Evolutionary conservation across 2,888 invertebrate genomes (phyloP).

Genomic region (Ectropis crepuscularia): DNA sequence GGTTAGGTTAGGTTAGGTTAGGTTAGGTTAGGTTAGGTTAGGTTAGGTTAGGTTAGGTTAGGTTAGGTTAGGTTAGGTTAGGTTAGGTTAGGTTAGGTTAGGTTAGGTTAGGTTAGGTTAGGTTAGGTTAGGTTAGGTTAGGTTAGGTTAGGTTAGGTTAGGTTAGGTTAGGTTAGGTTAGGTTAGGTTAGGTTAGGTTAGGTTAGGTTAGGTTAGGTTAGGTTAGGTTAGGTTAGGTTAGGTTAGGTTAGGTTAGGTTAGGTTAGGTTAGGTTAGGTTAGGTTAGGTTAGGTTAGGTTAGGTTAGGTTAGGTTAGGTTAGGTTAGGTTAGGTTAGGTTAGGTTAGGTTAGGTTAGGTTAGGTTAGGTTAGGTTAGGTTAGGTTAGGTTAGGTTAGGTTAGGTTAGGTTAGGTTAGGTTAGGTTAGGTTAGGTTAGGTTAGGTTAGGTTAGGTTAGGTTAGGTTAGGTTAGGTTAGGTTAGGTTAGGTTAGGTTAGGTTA

Average conservation of each 20-base stretch:
- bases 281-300: slow-evolving; percentile 34
- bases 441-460: too few relatives aligned
- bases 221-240: slow-evolving; percentile 45
- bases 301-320: slow-evolving; percentile 13
- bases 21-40: slow-evolving; percentile 44
- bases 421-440: slow-evolving; percentile 8
- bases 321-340: slow-evolving; percentile 16
- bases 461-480: too few relatives aligned
- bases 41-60: slow-evolving; percentile 47
- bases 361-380: slow-evolving; percentile 11
- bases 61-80: slow-evolving; percentile 44
- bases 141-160: slow-evolving; percentile 46
- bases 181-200: slow-evolving; percentile 46
- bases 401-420: slow-evolving; percentile 11
- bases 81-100: slow-evolving; percentile 44
- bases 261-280: slow-evolving; percentile 46
- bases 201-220: slow-evolving; percentile 46
- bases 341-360: slow-evolving; percentile 14
- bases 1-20: slow-evolving; percentile 40
- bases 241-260: slow-evolving; percentile 47
- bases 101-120: slow-evolving; percentile 43
- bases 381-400: slow-evolving; percentile 9
- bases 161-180: slow-evolving; percentile 46
- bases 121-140: slow-evolving; percentile 46
- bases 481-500: too few relatives aligned